A percentile compares a stretch with the other conserved stretches of the same genome.
Evolutionary conservation across 2,888 invertebrate species (phyloP).

Genomic region (Tenthredo scrophulariae): DNA sequence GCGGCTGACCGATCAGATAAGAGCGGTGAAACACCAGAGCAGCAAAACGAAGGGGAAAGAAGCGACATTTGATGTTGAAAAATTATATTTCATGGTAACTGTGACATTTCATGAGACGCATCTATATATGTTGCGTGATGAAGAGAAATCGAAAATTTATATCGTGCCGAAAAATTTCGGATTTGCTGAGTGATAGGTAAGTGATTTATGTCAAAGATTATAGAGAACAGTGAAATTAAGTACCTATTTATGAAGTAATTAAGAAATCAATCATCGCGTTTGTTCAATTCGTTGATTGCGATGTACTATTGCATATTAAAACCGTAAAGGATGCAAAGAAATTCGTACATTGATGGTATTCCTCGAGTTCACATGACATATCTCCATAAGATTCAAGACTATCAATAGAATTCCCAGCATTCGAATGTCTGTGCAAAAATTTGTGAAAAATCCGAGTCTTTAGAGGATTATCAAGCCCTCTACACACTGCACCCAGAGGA

Average conservation of each 20-base stretch:
- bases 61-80: neutral
- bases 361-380: too few relatives aligned
- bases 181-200: too few relatives aligned
- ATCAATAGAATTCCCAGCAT: neutral
- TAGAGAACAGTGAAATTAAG: too few relatives aligned
- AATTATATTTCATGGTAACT: neutral
- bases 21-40: neutral
- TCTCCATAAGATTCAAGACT: too few relatives aligned
- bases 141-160: neutral
- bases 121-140: neutral
- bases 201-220: too few relatives aligned
- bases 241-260: too few relatives aligned
- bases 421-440: neutral
- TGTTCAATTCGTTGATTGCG: too few relatives aligned
- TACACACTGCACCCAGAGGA: neutral
- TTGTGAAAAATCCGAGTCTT: neutral
- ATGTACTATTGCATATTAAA: too few relatives aligned
- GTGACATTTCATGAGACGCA: neutral
- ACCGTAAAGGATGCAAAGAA: too few relatives aligned
- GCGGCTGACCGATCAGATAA: constrained; percentile 16
- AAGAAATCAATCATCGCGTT: too few relatives aligned
- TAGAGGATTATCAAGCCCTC: neutral
- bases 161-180: too few relatives aligned
- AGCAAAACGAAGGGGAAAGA: neutral
- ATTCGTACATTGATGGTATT: too few relatives aligned